A percentile compares a stretch with the other conserved stretches of the same genome.
Evolutionary conservation across 2,113 vertebrate genomes (phyloP).

Genomic region (Prietella phreatophila): DNA sequence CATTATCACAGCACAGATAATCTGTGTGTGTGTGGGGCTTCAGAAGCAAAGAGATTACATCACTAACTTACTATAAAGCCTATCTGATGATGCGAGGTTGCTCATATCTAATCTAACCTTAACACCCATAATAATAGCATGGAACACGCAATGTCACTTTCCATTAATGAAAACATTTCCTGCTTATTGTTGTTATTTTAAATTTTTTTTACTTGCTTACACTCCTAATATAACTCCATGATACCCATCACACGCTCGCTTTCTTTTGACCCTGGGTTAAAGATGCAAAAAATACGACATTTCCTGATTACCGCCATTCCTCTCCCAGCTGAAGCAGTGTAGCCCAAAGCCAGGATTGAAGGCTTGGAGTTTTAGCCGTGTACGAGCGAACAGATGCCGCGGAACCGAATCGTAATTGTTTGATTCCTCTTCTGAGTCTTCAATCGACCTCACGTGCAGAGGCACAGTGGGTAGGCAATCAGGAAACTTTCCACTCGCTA

Average conservation of each 20-base stretch:
- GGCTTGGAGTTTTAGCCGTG: not conserved
- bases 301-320: not conserved
- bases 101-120: slow-evolving; percentile 42
- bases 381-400: slow-evolving; percentile 15
- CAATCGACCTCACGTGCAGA: slow-evolving; percentile 8
- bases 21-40: slow-evolving; percentile 7
- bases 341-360: not conserved
- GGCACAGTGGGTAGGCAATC: slow-evolving; percentile 23
- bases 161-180: not conserved
- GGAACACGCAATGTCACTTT: not conserved
- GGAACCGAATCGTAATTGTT: slow-evolving; percentile 35
- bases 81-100: slow-evolving; percentile 29
- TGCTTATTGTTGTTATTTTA: not conserved
- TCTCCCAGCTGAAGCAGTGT: not conserved
- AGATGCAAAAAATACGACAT: not conserved
- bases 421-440: slow-evolving; percentile 21
- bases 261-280: not conserved
- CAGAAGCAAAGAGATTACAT: slow-evolving; percentile 32
- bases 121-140: not conserved
- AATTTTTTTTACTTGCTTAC: not conserved
- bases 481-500: slow-evolving; percentile 30
- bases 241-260: not conserved
- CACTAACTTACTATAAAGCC: slow-evolving; percentile 24
- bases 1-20: slow-evolving; percentile 33
- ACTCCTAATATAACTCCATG: too few relatives aligned